Percentiles rank a stretch among this genome's conserved stretches.
Evolutionary conservation across 2,113 vertebrate genomes (phyloP).

Genomic region (Pangasianodon hypophthalmus): DNA sequence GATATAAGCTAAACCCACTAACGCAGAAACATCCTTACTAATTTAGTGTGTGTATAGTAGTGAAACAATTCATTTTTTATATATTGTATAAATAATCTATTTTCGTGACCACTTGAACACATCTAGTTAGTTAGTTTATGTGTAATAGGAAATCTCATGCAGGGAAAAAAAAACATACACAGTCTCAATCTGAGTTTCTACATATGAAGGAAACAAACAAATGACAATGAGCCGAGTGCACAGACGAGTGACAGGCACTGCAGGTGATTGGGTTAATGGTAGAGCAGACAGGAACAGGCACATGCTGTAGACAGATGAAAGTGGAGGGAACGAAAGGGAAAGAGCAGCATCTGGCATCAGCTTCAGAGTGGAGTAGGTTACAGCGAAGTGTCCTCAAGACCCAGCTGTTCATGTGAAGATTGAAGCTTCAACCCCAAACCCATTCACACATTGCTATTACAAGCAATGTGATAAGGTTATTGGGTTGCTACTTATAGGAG

Average conservation of each 20-base stretch:
- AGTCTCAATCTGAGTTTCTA: background rate
- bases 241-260: background rate
- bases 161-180: background rate
- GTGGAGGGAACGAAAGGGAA: conserved; percentile 63
- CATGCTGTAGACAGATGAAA: conserved; percentile 64
- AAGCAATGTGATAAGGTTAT: background rate
- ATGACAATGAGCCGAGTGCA: background rate
- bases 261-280: conserved; percentile 18
- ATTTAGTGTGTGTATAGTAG: background rate
- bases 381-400: conserved; percentile 70
- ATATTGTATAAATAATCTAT: background rate
- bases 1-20: background rate
- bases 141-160: background rate
- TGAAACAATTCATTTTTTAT: background rate
- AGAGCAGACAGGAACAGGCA: conserved; percentile 23
- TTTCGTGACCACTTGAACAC: background rate
- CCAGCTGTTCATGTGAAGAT: conserved; percentile 31
- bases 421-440: conserved; percentile 18
- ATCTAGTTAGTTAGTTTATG: background rate
- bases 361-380: conserved; percentile 91
- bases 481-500: background rate
- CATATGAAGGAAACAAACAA: conserved; percentile 9
- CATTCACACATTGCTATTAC: conserved; percentile 2
- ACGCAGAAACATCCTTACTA: background rate
- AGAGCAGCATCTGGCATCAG: conserved; percentile 98